Evolutionary conservation across 2,888 invertebrate species (phyloP), one percentile per base, ranked within the genome.

Genomic region (Stenchaetothrips biformis): DNA sequence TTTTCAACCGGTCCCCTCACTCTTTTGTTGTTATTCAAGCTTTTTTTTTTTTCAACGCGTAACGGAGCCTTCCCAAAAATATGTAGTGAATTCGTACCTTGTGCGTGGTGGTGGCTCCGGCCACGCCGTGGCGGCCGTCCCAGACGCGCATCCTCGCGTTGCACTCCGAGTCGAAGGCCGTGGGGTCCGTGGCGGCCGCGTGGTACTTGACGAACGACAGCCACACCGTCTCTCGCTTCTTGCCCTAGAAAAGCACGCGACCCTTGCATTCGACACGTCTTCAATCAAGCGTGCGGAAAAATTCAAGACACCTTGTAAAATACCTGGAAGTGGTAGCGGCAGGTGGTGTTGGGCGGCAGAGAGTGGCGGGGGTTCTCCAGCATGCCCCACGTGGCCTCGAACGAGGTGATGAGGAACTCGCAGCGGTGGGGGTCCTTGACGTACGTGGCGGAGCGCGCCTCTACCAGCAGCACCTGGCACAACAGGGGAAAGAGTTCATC

Each of bases 171-270:
- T 92, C 92, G 84, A 92, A 92, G 16, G 84, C 83, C 1, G 91
- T 90, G 2, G 91, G 89, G 82, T 92, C 92, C 0, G 90, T 89
- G 78, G 90, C 90, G 67, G 92, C 92, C 2, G 93, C 92, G 87
- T 94, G 93, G 86, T 94, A 94, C 87, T 94, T 94, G 84, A 94
- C 91, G 86, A 95, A 94, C 48, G 94, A 93, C 83, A 94, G 90
- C 95, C 94, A 94, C 48, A 94, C 93, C 81, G 93, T 92, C 87
- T 94, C 94, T 85, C 92, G 92, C 8, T 91, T 88, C 80, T 92
- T 91, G 48, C 93, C 94, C 87, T 92, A 89, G 79, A 83, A 83
- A n/a, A n/a, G n/a, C n/a, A n/a, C n/a, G n/a, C n/a, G n/a, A n/a
- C n/a, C n/a, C n/a, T n/a, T n/a, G n/a, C n/a, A n/a, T n/a, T n/a